These are phyloP conservation scores for Ornithoptera alexandrae DNA, from an alignment of 2,888 invertebrate genomes.

Conservation along the genomic window DNA sequence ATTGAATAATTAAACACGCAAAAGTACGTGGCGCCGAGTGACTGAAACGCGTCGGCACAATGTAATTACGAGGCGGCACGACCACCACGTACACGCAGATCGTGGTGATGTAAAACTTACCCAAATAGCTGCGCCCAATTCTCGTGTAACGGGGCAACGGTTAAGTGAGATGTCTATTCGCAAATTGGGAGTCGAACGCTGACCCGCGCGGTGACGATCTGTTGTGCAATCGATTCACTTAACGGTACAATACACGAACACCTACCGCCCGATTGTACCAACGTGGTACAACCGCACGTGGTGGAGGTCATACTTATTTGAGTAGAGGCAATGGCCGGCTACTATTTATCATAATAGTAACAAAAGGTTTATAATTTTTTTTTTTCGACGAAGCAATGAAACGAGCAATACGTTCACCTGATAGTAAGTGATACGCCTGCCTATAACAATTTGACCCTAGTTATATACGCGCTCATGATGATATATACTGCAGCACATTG, in stretches of 20 bases:
- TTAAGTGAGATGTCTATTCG: slow-evolving; percentile 18
- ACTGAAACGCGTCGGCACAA: slow-evolving; percentile 4
- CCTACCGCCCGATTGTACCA: not conserved
- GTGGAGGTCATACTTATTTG: no score
- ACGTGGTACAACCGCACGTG: no score
- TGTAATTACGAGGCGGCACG: slow-evolving; percentile 17
- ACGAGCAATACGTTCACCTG: no score
- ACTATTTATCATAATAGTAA: no score
- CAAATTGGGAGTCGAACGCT: slow-evolving; percentile 28
- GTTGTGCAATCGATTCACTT: slow-evolving; percentile 25
- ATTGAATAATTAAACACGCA: not conserved
- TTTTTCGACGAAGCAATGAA: no score
- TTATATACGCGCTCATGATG: no score
- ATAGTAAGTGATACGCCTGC: no score
- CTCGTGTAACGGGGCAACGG: slow-evolving; percentile 23
- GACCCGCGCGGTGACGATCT: slow-evolving; percentile 24
- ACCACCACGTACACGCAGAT: not conserved
- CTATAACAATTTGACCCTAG: no score
- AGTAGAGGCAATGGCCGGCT: no score
- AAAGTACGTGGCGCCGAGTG: not conserved
- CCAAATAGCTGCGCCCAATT: slow-evolving; percentile 24
- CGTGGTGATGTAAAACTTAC: slow-evolving; percentile 15
- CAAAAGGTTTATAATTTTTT: no score
- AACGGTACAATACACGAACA: slow-evolving; percentile 9
- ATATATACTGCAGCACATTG: no score